Conservation (phyloP, 2,888 invertebrate species). For the Ganaspis brasiliensis region DNA sequence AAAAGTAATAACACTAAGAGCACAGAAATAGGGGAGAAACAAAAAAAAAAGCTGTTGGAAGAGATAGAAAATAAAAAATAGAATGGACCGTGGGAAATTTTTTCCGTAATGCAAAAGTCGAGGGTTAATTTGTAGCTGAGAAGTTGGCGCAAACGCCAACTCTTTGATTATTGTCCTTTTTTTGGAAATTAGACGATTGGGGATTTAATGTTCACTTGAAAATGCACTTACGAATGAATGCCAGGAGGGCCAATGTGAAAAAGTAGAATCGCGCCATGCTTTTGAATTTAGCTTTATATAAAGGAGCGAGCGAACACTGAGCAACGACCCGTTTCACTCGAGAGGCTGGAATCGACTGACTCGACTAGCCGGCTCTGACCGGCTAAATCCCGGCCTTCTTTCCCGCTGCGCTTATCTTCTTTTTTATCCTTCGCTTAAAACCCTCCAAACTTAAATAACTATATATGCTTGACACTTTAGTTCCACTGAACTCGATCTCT, state of each 20-base stretch:
- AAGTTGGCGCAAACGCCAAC: slow-evolving; percentile 29
- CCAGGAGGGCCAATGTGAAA: slow-evolving; percentile 53
- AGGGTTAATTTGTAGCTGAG: slow-evolving; percentile 47
- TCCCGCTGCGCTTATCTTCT: slow-evolving; percentile 54
- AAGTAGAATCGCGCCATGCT: slow-evolving; percentile 58
- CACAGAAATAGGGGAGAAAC: no score
- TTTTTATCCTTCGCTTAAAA: slow-evolving; percentile 49
- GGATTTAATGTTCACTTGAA: slow-evolving; percentile 6
- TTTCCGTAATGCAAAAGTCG: neutral
- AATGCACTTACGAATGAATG: slow-evolving; percentile 64
- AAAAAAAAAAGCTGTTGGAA: neutral
- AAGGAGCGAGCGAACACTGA: slow-evolving; percentile 52
- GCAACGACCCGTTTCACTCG: slow-evolving; percentile 73
- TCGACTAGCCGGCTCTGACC: slow-evolving; percentile 66
- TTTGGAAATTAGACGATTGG: slow-evolving; percentile 7
- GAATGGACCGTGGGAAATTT: neutral
- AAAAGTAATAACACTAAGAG: no score
- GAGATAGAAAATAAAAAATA: neutral
- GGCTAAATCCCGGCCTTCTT: slow-evolving; percentile 60
- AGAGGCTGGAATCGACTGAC: slow-evolving; percentile 77
- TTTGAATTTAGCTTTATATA: slow-evolving; percentile 38
- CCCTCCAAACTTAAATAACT: slow-evolving; percentile 54
- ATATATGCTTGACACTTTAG: slow-evolving; percentile 41
- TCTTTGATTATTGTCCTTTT: slow-evolving; percentile 45
- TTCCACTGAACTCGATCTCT: slow-evolving; percentile 8